These are phyloP conservation scores for Pardosa pseudoannulata DNA, from an alignment of 2,888 invertebrate genomes.

Conservation along the genomic window DNA sequence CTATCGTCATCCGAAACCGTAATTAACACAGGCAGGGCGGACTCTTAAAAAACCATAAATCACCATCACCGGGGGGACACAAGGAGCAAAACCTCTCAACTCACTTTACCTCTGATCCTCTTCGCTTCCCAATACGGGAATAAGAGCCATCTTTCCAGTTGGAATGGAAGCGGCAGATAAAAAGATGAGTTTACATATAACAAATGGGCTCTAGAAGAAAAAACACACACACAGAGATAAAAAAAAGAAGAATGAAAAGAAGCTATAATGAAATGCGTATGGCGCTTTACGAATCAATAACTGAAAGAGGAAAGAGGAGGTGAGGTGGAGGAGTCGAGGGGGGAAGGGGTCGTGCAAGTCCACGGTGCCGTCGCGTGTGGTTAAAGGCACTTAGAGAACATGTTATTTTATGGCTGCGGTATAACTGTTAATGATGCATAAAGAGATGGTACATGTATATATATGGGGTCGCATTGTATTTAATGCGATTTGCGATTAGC, in stretches of 20 bases:
- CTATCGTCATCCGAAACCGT: too few relatives aligned
- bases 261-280: slow-evolving; percentile 63
- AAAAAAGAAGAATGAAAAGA: slow-evolving; percentile 11
- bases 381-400: slow-evolving; percentile 15
- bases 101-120: slow-evolving; percentile 24
- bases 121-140: slow-evolving; percentile 31
- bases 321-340: not conserved
- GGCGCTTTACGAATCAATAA: slow-evolving; percentile 45
- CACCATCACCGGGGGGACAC: too few relatives aligned
- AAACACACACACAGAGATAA: too few relatives aligned
- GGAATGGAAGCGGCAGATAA: slow-evolving; percentile 68
- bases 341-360: not conserved
- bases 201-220: slow-evolving; percentile 50
- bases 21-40: too few relatives aligned
- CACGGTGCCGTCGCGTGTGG: slow-evolving; percentile 5
- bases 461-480: slow-evolving; percentile 1
- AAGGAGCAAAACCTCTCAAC: not conserved
- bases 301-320: too few relatives aligned
- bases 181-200: slow-evolving; percentile 69
- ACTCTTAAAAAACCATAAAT: not conserved
- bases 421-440: slow-evolving; percentile 17
- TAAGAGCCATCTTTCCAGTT: slow-evolving; percentile 40
- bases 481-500: not conserved
- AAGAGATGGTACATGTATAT: slow-evolving; percentile 10
- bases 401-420: slow-evolving; percentile 10